Base-by-base conservation (phyloP, 1,140 invertebrate species). In the Drosophila mayri region DNA sequence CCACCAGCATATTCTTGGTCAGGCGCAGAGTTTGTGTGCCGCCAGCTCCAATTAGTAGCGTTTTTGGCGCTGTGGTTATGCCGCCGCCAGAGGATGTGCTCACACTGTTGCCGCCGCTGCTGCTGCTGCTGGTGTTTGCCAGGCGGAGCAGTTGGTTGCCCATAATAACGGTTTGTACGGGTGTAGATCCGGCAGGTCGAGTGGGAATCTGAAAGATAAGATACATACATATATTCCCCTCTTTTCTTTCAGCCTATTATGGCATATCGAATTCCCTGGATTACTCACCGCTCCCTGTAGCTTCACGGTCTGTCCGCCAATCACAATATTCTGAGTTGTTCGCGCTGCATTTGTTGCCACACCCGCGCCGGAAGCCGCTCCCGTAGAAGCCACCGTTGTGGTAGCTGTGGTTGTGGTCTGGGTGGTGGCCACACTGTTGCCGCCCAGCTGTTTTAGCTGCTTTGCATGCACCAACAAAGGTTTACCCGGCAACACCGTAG, bases 401-500 rank as follows among this genome's bases (percentile, higher is more conserved):
- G 54, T 55, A 0, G 61, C 65, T 3, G 49, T 52, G 8, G 49
- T 50, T 43, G 76, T 43, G 50, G 63, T 35, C 61, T 72, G 35
- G 12, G 37, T 44, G 3, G 55, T 41, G 41, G 61, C 64, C 3
- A 76, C 46, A 75, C 64, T 76, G 22, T 22, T 14, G 6, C 52
- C 35, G n/a, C 80, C 81, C 9, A 88, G 25, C 37, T 88, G 52
- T 11, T 87, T 87, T 0, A 87, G 40, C 0, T 77, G 67, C 50
- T 87, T 87, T 20, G 84, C 85, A 22, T 86, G 70, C n/a, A 90
- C 35, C 12, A 90, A 52, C 35, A 90, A 9, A 8, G 77, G 95
- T 78, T 96, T 96, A 1, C 95, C 95, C 20, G 84, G 77, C 54
- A 88, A 49, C 62, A 90, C 85, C 1, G 85, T 90, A 10, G 88